Base-by-base conservation (phyloP, 2,797 vertebrate species). In the Lutra lutra region DNA sequence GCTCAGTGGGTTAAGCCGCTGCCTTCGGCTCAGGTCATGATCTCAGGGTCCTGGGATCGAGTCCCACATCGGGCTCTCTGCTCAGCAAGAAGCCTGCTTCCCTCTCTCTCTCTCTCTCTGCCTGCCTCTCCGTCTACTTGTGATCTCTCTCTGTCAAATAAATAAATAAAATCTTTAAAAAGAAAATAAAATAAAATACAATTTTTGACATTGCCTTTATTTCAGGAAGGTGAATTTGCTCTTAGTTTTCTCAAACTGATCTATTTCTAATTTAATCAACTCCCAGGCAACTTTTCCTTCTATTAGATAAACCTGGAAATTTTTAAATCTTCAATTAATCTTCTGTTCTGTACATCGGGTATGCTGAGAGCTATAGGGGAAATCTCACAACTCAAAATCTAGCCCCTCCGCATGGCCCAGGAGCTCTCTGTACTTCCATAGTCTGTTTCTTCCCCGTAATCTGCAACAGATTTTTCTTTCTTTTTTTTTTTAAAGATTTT, bases 391-490 rank as follows among this genome's bases (percentile, higher is more conserved):
- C 17, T 32, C 9, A 23, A 87, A 94, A 66, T 27, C 9, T 17
- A 62, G 4, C 1, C 13, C 3, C 0, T 92, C 6, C 1, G 4
- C 6, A 0, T 78, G 29, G 27, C 29, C 9, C 8, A 38, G 18
- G 1, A 68, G 68, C 1, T 6, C 27, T 60, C 8, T 27, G 0
- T 62, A 10, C 0, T 23, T 62, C 20, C 18, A 5, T 7, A n/a
- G 25, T n/a, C 2, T 29, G 29, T 0, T 89, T 56, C 40, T 91
- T 15, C 89, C 12, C 21, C 18, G 43, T 14, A 40, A 60, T 21
- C 13, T 66, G 13, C 14, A 51, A 51, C 48, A 5, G 48, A 51
- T 51, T 51, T 51, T 51, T 51, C 48, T 51, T 51, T 48, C 48
- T 48, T 15, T 48, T 48, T 15, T 51, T 51, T 54, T 54, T 54